Conservation (phyloP, 1,140 invertebrate genomes). For the Varroa destructor region DNA sequence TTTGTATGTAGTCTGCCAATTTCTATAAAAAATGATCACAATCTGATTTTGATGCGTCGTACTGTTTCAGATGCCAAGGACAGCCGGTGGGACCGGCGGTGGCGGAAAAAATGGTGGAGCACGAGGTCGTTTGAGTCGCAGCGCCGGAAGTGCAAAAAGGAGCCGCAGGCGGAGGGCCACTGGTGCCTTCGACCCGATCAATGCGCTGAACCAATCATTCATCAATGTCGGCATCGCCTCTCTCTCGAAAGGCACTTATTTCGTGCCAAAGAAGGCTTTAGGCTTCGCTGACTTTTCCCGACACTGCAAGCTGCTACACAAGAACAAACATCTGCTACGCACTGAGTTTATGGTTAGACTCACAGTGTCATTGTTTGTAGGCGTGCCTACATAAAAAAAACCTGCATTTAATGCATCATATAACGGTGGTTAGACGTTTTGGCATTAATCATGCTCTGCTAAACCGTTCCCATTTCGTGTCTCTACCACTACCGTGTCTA, state of each 20-base stretch:
- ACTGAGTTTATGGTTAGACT: conserved; percentile 16
- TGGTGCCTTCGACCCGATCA: conserved; percentile 18
- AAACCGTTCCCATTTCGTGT: too few species aligned
- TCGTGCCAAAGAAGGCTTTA: conserved; percentile 22
- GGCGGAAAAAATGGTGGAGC: too few species aligned
- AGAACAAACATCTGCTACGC: conserved; percentile 27
- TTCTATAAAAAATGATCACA: background rate
- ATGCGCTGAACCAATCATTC: conserved; percentile 28
- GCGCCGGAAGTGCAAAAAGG: conserved; percentile 25
- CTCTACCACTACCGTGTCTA: too few species aligned
- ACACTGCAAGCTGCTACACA: conserved; percentile 25
- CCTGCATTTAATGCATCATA: too few species aligned
- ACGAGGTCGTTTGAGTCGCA: conserved; percentile 3
- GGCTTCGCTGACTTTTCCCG: conserved; percentile 19
- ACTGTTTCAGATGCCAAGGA: too few species aligned
- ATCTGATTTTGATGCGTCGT: too few species aligned
- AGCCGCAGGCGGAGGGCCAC: conserved; percentile 14
- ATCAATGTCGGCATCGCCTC: conserved; percentile 25
- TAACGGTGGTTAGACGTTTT: too few species aligned
- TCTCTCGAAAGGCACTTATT: conserved; percentile 23
- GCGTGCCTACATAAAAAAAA: too few species aligned
- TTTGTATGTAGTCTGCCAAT: too few species aligned
- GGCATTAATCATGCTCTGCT: too few species aligned
- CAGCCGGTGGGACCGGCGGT: too few species aligned
- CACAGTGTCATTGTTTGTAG: background rate